A percentile compares a stretch with the other conserved stretches of the same genome.
Evolutionary conservation across 2,797 vertebrate species (phyloP).

Genomic region (Syngnathus rostellatus): DNA sequence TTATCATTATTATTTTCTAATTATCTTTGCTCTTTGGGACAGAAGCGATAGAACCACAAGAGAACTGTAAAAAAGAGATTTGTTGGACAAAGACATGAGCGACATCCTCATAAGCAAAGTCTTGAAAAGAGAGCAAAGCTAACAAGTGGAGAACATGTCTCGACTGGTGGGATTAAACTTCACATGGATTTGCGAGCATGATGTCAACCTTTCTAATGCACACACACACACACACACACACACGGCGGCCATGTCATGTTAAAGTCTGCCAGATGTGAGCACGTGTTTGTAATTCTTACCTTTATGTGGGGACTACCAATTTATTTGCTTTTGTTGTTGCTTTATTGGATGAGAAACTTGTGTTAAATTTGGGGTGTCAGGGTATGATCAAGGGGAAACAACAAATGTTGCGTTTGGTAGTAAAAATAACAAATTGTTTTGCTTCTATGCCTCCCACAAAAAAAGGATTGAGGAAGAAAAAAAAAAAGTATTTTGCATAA

Average conservation of each 20-base stretch:
- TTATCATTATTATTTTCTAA: no score
- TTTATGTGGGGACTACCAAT: conserved; percentile 8
- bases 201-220: conserved; percentile 45
- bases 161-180: conserved; percentile 56
- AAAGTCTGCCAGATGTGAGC: conserved; percentile 39
- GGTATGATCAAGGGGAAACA: background rate
- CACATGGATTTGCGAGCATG: conserved; percentile 52
- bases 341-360: background rate
- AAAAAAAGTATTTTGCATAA: no score
- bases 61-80: background rate
- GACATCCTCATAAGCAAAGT: conserved; percentile 20
- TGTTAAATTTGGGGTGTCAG: no score
- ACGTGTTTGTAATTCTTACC: conserved; percentile 16
- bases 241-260: conserved; percentile 3
- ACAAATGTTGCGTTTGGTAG: background rate
- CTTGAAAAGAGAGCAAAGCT: conserved; percentile 10
- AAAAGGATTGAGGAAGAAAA: no score
- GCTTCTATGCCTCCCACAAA: no score
- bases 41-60: no score
- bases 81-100: background rate
- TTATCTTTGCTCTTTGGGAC: no score
- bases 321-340: conserved; percentile 2
- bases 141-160: conserved; percentile 50
- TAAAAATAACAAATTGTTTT: no score
- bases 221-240: conserved; percentile 5